These are phyloP conservation scores for Canis aureus DNA, from an alignment of 2,113 vertebrate species.

Conservation along the genomic window DNA sequence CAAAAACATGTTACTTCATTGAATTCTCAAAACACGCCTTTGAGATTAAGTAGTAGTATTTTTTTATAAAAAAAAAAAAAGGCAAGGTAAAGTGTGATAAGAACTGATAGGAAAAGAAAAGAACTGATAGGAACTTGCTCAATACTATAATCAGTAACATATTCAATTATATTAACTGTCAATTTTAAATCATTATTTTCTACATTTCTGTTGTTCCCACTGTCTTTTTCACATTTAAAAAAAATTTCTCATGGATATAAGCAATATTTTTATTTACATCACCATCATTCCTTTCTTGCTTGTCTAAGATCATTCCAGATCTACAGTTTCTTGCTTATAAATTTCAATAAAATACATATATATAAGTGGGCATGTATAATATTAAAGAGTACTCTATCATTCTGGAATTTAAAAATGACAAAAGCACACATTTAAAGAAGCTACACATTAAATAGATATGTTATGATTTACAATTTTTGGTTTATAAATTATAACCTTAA, in stretches of 20 bases:
- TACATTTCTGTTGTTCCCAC: background rate
- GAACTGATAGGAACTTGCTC: background rate
- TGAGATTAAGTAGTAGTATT: background rate
- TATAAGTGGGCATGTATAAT: background rate
- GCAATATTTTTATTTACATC: conserved; percentile 42
- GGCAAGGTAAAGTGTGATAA: conserved; percentile 20
- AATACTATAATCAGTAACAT: background rate
- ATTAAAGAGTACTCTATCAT: conserved; percentile 8
- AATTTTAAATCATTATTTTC: conserved; percentile 28
- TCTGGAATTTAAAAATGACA: conserved; percentile 61
- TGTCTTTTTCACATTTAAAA: background rate
- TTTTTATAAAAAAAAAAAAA: background rate
- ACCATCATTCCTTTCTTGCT: background rate
- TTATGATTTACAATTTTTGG: conserved; percentile 62
- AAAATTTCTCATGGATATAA: background rate
- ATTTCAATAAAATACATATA: conserved; percentile 49
- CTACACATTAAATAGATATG: conserved; percentile 25
- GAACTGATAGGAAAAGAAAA: background rate
- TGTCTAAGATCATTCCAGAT: background rate
- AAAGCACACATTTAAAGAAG: conserved; percentile 19
- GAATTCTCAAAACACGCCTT: background rate
- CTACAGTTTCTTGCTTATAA: conserved; percentile 64
- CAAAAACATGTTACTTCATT: background rate
- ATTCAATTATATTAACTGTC: background rate
- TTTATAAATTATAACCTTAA: conserved; percentile 72